Percentiles rank a stretch among this genome's conserved stretches.
Evolutionary conservation across 2,113 vertebrate species (phyloP).

Genomic region (Actenoides lindsayi): DNA sequence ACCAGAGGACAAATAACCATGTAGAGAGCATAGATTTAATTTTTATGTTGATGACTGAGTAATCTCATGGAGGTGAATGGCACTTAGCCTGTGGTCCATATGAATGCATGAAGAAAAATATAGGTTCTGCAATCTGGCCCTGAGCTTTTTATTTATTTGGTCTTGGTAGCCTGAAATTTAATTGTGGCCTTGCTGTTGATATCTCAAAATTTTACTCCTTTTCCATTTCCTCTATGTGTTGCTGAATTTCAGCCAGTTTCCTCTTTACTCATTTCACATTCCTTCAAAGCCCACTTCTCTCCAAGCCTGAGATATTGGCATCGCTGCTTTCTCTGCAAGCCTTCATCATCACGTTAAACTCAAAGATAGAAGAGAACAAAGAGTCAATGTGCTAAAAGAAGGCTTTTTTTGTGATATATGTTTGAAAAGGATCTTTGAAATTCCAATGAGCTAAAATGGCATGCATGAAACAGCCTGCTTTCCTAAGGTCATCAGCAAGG

Average conservation of each 20-base stretch:
- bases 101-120: accelerated
- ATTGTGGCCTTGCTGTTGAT: neutral
- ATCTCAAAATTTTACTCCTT: neutral
- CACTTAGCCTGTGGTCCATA: too few species aligned
- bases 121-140: accelerated
- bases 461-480: neutral
- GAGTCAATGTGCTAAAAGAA: neutral
- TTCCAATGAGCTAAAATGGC: slow-evolving; percentile 17
- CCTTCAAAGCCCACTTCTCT: neutral
- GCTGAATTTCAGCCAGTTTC: neutral
- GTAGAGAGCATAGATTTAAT: neutral
- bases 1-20: neutral
- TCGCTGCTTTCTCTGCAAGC: neutral
- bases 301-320: neutral
- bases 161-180: neutral
- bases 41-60: neutral
- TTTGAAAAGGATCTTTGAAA: neutral
- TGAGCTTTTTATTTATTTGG: neutral
- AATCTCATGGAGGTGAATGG: neutral
- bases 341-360: neutral
- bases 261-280: neutral
- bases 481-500: slow-evolving; percentile 34
- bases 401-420: neutral
- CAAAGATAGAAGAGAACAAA: neutral
- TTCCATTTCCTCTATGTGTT: neutral